Evolutionary conservation across 2,888 invertebrate species (phyloP).

Genomic region (Leptothorax acervorum): DNA sequence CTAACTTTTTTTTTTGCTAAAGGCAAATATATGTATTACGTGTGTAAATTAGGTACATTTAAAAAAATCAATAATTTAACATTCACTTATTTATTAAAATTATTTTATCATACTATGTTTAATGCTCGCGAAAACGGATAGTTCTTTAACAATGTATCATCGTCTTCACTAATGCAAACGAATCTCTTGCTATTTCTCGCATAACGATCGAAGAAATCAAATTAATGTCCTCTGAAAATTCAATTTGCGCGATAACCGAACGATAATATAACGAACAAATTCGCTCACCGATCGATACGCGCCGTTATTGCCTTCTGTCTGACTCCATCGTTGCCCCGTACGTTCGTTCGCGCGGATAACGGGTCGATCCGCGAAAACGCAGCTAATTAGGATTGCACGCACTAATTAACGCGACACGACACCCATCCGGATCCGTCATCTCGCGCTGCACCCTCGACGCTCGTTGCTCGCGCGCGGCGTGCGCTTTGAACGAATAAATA

Average conservation of each 20-base stretch:
- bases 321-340: background rate
- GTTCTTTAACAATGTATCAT: background rate
- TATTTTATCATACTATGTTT: background rate
- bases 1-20: background rate
- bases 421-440: background rate
- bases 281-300: constrained; percentile 5
- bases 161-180: background rate
- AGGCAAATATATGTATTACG: background rate
- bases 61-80: background rate
- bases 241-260: background rate
- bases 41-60: background rate
- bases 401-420: background rate
- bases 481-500: background rate
- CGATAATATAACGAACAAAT: background rate
- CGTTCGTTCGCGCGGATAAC: background rate
- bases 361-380: background rate
- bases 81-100: background rate
- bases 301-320: background rate
- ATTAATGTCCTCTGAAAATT: background rate
- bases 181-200: background rate
- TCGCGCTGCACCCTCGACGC: background rate
- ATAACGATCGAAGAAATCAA: background rate
- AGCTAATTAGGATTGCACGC: background rate
- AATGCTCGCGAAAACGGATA: background rate
- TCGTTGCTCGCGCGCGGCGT: background rate